Conservation (phyloP, 2,113 vertebrate genomes). For the Mesembrinibis cayennensis region DNA sequence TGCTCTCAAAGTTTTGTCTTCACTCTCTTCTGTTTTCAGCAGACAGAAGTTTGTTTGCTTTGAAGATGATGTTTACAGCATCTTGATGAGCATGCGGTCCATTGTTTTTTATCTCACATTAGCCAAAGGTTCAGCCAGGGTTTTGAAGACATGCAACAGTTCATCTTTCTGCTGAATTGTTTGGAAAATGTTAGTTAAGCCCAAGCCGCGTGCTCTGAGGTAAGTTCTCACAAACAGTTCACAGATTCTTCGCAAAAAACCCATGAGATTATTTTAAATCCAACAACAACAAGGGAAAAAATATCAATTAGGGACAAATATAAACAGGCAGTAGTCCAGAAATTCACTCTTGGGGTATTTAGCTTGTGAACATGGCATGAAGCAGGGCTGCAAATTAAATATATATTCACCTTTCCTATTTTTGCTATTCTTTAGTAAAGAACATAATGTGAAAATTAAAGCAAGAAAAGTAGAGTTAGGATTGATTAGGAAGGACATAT, state of each 20-base stretch:
- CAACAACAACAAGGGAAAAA: not conserved
- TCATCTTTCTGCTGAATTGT: conserved; percentile 34
- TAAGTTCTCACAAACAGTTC: not conserved
- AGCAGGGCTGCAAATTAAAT: not conserved
- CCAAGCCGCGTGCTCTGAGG: not conserved
- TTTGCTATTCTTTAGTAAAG: not conserved
- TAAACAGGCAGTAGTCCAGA: not conserved
- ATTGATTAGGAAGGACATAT: not conserved
- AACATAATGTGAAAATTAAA: not conserved
- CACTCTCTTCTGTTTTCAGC: not conserved
- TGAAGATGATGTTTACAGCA: not conserved
- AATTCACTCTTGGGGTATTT: not conserved
- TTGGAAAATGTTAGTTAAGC: conserved; percentile 38
- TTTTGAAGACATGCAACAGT: not conserved
- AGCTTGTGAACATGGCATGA: not conserved
- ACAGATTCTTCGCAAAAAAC: conserved; percentile 1
- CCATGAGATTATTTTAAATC: not conserved
- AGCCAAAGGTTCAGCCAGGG: not conserved
- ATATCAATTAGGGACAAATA: not conserved
- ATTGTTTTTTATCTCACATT: accelerated
- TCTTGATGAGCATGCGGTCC: not conserved
- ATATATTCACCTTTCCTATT: not conserved
- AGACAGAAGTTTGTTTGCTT: not conserved
- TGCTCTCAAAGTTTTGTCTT: too few relatives aligned
- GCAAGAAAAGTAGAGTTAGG: not conserved